Percentiles rank a stretch among this genome's conserved stretches.
phyloP scores from a whole-genome alignment of 2,797 vertebrate genomes.

The Chelidonichthys spinosus region DNA sequence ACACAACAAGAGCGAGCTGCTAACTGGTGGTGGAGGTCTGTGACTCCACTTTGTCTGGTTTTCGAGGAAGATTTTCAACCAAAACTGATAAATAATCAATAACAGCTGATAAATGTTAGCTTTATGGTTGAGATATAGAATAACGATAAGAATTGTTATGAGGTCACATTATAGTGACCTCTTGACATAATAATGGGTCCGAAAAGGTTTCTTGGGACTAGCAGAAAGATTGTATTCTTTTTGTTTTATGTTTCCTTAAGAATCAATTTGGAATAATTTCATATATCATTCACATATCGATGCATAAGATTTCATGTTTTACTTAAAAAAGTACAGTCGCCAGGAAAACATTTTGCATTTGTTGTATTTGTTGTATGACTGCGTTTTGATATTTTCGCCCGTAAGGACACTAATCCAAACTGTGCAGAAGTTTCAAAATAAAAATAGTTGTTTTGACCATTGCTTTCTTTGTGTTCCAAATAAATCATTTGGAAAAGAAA shows the following conservation, averaged over 20 bases:
- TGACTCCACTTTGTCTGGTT: constrained; percentile 16
- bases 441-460: background rate
- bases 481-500: background rate
- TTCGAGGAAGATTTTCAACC: constrained; percentile 8
- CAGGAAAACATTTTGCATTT: background rate
- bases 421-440: background rate
- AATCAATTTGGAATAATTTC: too few species aligned
- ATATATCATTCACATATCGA: too few species aligned
- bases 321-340: background rate
- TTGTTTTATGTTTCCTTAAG: background rate
- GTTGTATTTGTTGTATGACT: background rate
- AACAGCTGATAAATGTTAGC: constrained; percentile 9
- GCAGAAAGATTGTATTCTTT: background rate
- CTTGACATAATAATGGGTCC: background rate
- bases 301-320: too few species aligned
- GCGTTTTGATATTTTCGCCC: background rate
- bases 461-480: background rate
- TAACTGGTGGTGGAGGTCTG: constrained; percentile 23
- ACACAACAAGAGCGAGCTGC: constrained; percentile 45
- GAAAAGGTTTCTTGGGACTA: background rate
- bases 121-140: background rate
- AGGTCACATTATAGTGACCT: background rate
- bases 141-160: background rate
- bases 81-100: constrained; percentile 23
- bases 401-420: background rate